Evolutionary conservation across 2,888 invertebrate species (phyloP).

Genomic region (Leptinotarsa haldemani): DNA sequence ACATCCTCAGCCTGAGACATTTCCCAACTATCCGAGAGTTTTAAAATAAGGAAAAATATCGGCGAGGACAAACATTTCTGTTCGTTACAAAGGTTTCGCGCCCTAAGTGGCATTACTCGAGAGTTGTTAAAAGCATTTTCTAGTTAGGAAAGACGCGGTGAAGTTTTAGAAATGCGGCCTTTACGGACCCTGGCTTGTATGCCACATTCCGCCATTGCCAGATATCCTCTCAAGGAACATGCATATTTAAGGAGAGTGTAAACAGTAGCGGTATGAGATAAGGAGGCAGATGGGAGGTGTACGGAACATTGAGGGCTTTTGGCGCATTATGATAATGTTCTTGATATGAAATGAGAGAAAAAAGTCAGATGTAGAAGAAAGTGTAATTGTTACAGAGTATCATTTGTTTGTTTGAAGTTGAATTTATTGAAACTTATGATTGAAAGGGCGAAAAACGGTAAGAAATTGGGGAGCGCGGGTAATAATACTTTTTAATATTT

Average conservation of each 20-base stretch:
- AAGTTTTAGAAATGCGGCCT: constrained; percentile 39
- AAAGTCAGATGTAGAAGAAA: too few relatives aligned
- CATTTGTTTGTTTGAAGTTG: too few relatives aligned
- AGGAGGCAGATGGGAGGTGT: not conserved
- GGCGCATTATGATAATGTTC: not conserved
- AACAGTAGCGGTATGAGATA: not conserved
- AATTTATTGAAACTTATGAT: too few relatives aligned
- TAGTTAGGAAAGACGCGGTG: constrained; percentile 55
- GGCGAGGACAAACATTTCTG: constrained; percentile 43
- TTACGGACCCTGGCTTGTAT: constrained; percentile 6
- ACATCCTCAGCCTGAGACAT: not conserved
- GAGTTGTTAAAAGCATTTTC: constrained; percentile 63
- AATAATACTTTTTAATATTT: too few relatives aligned
- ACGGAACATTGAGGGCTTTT: not conserved
- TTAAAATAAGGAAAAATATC: constrained; percentile 37
- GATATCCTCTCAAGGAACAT: constrained; percentile 5
- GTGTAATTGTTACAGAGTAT: too few relatives aligned
- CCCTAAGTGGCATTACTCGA: constrained; percentile 57
- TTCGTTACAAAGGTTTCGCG: constrained; percentile 47
- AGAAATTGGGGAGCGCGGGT: too few relatives aligned
- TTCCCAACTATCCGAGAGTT: constrained; percentile 29
- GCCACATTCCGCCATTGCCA: constrained; percentile 5
- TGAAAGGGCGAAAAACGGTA: too few relatives aligned
- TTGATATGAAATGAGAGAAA: not conserved
- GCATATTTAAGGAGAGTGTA: constrained; percentile 23